Evolutionary conservation across 2,113 vertebrate species (phyloP), one percentile per base, ranked within the genome.

Genomic region (Paedocypris sp.): DNA sequence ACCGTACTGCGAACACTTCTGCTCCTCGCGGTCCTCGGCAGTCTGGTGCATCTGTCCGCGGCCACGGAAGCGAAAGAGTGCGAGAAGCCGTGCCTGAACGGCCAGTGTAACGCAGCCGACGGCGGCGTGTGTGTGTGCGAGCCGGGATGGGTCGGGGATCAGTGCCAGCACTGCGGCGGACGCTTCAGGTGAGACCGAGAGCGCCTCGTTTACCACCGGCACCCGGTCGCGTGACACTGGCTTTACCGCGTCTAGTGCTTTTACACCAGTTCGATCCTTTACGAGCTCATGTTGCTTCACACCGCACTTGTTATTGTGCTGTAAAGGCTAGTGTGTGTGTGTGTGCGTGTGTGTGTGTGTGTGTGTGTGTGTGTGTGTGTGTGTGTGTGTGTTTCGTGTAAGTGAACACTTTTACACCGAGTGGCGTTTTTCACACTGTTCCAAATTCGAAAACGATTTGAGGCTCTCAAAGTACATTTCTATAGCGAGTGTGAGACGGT

Each of bases 91-190:
- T 97, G 93, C 64, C 77, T 93, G 82, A 91, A 93, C 81, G 93
- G 92, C 9, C 86, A 85, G 73, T 92, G 91, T 81, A 87, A 85
- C 79, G 56, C 84, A 50, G 79, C 75, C 22, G n/a, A n/a, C n/a
- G 87, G 81, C 26, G 92, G 92, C 45, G 82, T 66, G 80, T 96
- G 93, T 75, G 76, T 88, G 60, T 96, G 92, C 64, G 84, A 85
- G 62, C 79, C 90, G 61, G 91, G 92, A 73, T 96, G 93, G 92
- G 90, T 91, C 35, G 93, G 92, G 80, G 92, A 96, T 73, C 91
- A 91, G 67, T 97, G 92, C 89, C 93, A 97, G 82, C 93, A 97
- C 85, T 97, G 93, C 89, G 92, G 92, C 84, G 93, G 91, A 4
- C 78, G 92, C 66, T 94, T 97, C 88, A 90, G 90, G 93, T 97